These are phyloP conservation scores for Epirrhoe tristata DNA, from an alignment of 2,888 invertebrate genomes.

Conservation along the genomic window DNA sequence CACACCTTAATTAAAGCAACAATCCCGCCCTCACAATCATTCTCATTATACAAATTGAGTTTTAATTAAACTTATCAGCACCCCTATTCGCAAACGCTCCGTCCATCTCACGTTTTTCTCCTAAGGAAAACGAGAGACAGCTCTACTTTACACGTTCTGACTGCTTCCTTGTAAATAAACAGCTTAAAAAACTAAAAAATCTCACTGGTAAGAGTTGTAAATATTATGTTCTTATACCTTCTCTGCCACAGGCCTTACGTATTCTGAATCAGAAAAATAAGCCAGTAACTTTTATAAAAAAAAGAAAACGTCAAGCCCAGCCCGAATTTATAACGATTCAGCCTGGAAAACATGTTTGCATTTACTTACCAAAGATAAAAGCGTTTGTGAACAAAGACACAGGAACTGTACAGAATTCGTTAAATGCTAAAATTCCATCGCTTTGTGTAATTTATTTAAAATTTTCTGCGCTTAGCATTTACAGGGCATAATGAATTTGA, in stretches of 20 bases:
- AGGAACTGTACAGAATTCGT: constrained; percentile 37
- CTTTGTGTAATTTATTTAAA: constrained; percentile 51
- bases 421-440: constrained; percentile 49
- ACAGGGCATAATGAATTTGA: constrained; percentile 18
- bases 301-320: no score
- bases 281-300: no score
- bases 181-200: no score
- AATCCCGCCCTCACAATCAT: constrained; percentile 16
- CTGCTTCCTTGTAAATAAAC: no score
- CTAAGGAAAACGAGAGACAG: no score
- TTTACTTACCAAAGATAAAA: background rate
- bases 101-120: background rate
- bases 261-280: no score
- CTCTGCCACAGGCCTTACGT: no score
- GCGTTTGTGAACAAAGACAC: constrained; percentile 17
- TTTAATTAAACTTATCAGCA: constrained; percentile 43
- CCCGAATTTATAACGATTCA: background rate
- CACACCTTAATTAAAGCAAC: constrained; percentile 25
- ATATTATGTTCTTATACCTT: no score
- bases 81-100: constrained; percentile 34
- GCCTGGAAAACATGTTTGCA: background rate
- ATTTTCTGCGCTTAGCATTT: constrained; percentile 24
- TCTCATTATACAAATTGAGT: constrained; percentile 39
- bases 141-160: no score
- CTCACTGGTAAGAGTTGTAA: no score